Conservation (phyloP, 1,140 invertebrate genomes). For the Augochlora pura region DNA sequence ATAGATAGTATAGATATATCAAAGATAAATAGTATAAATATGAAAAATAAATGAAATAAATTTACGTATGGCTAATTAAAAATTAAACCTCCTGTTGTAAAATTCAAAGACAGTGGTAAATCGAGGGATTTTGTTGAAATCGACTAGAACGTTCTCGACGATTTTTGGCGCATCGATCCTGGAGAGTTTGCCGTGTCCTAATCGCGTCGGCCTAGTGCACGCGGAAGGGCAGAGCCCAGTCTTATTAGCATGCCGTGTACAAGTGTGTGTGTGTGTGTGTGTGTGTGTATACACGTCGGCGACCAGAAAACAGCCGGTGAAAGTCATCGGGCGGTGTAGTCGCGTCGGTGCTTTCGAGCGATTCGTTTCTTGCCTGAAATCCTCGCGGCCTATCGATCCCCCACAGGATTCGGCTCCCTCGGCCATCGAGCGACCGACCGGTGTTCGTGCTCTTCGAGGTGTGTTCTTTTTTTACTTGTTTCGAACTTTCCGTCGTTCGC, state of each 20-base stretch:
- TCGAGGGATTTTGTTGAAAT: no score
- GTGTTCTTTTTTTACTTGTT: neutral
- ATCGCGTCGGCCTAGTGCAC: slow-evolving; percentile 17
- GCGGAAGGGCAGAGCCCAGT: slow-evolving; percentile 34
- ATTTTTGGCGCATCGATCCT: slow-evolving; percentile 50
- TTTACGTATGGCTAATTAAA: no score
- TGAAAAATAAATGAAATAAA: no score
- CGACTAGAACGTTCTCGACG: neutral
- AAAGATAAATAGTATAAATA: no score
- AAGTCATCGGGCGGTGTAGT: slow-evolving; percentile 34
- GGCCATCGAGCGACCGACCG: neutral
- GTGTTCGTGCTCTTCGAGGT: neutral
- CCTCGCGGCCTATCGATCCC: neutral
- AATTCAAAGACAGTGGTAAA: no score
- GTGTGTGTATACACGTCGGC: neutral
- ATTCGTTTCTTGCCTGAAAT: slow-evolving; percentile 19
- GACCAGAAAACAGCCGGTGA: slow-evolving; percentile 46
- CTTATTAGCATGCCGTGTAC: slow-evolving; percentile 29
- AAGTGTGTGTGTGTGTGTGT: neutral
- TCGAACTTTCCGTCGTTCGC: no score
- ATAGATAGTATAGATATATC: no score
- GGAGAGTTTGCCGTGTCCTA: slow-evolving; percentile 1
- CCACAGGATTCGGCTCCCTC: neutral
- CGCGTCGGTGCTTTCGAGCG: slow-evolving; percentile 26
- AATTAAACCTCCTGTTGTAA: no score